Base-by-base conservation (phyloP, 2,113 vertebrate genomes). In the Turnix velox region DNA sequence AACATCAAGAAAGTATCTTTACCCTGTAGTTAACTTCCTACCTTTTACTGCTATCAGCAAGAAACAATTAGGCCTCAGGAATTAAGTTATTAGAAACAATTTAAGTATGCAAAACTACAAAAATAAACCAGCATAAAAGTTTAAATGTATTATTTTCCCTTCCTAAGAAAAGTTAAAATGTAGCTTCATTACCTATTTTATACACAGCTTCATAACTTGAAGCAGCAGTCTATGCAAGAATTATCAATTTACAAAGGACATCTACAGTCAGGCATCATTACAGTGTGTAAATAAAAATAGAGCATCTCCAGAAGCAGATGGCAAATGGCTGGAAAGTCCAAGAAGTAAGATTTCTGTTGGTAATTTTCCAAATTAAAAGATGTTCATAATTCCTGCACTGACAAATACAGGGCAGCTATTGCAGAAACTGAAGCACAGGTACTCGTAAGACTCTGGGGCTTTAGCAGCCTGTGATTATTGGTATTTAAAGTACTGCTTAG, bases 241-340 rank as follows among this genome's bases (percentile, higher is more conserved):
- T 88, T 93, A 86, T 39, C 54, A 65, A 40, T 86, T 92, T 93
- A 73, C 22, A 88, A 76, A 81, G 75, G 58, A 85, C 55, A 59
- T 2, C 57, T 76, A 45, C 66, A 90, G 67, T 52, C 8, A 2
- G 68, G 59, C 59, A 90, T 58, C 49, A 66, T 80, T 69, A 49
- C 31, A 71, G 6, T 48, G 30, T 39, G 46, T 35, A 84, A 93
- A 78, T 80, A 88, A 88, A 90, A 42, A 49, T 37, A 87, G 8
- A 77, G 25, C 79, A 69, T 61, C 75, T 52, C 78, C 67, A 88
- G 54, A 55, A 91, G 58, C 91, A 95, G 91, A 86, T 62, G 72
- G 71, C 30, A 90, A 95, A 90, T 42, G 79, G 91, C 45, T 92
- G 54, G 25, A 15, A 77, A 92, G 88, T 27, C 91, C 72, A 96